Base-by-base conservation (phyloP, 2,113 vertebrate species). In the Crotalus helleri region DNA sequence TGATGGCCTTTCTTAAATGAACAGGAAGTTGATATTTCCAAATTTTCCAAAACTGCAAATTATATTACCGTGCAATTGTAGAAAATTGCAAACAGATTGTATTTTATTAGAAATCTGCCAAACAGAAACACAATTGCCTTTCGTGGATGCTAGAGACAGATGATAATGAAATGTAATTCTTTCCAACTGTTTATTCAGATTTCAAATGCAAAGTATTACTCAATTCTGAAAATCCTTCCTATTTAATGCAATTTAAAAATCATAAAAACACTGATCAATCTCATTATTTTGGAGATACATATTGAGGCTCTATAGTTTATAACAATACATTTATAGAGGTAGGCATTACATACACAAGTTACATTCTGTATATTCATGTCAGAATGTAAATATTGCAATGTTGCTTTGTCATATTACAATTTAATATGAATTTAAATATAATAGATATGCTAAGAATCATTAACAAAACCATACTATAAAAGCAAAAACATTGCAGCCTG, bases 1-100 rank as follows among this genome's bases (percentile, higher is more conserved):
- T 1, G 55, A 49, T 81, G 90, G 64, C 92, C 11, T 85, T 93
- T 24, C 69, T n/a, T 92, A 17, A 33, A 69, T 92, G 94, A 85
- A 59, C 58, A 15, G 0, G 5, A 61, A 81, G 44, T 19, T n/a
- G 91, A 2, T 12, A 69, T 54, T 85, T 87, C 23, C 0, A 46
- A 51, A 24, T 55, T 54, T 26, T 91, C 89, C n/a, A n/a, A 6
- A 23, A 39, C 33, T 54, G 24, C 29, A 93, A 29, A 5, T 1
- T 59, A 24, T 39, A 26, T 85, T 24, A 10, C 85, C 13, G 4
- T 3, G 49, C 7, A 58, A 17, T 15, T 26, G 53, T 33, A n/a
- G 87, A 24, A 91, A 90, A 54, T 11, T 85, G 51, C 74, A 81
- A 26, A 29, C 51, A 0, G 10, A 85, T 0, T 29, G 1, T 33